Percentiles rank a stretch among this genome's conserved stretches.
Evolutionary conservation across 2,797 vertebrate species (phyloP).

Genomic region (Pelochelys cantorii): DNA sequence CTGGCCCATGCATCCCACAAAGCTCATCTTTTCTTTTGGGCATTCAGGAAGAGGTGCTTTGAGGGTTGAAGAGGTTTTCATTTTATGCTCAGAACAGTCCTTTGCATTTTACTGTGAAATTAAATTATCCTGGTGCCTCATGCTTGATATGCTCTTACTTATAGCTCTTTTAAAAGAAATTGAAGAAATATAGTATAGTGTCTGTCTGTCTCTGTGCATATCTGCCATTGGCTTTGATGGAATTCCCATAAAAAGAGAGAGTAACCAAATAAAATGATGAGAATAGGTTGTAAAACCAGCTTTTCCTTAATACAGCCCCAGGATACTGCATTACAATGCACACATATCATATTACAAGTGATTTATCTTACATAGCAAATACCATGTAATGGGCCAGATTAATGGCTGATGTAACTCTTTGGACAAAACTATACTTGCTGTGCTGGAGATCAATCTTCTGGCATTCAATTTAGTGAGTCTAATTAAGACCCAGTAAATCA

Average conservation of each 20-base stretch:
- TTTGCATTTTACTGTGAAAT: not conserved
- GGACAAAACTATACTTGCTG: too few species aligned
- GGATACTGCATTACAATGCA: not conserved
- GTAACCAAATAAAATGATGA: not conserved
- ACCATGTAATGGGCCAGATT: not conserved
- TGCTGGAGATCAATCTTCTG: too few species aligned
- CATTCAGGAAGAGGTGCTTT: not conserved
- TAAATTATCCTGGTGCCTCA: not conserved
- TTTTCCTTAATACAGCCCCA: rapidly evolving
- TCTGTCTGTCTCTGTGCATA: not conserved
- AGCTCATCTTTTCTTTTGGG: not conserved
- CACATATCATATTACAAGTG: rapidly evolving
- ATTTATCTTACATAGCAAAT: not conserved
- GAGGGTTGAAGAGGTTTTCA: rapidly evolving
- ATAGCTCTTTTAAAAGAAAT: not conserved
- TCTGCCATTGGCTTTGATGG: not conserved
- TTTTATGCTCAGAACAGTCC: not conserved
- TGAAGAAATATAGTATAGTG: not conserved
- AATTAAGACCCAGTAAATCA: too few species aligned
- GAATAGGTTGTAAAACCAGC: not conserved
- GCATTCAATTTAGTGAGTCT: too few species aligned
- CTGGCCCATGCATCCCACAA: rapidly evolving
- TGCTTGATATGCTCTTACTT: not conserved
- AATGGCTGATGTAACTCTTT: not conserved
- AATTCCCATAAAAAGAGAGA: not conserved